Evolutionary conservation across 2,888 invertebrate genomes (phyloP), one percentile per base, ranked within the genome.

Genomic region (Rambutsinella grinnellia): DNA sequence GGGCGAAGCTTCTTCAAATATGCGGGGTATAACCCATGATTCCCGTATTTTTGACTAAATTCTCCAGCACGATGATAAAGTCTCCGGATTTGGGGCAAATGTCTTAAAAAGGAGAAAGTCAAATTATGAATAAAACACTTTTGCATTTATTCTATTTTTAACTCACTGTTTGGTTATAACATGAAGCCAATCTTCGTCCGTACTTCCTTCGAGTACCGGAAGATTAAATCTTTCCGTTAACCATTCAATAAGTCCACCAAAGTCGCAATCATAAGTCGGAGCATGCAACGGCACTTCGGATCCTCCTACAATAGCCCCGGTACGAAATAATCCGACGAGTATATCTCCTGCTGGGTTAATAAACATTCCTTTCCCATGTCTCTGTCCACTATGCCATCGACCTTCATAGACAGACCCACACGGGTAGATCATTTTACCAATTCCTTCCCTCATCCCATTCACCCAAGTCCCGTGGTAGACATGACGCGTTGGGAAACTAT

Each of bases 371-470:
- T 79, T 81, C 1, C 79, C 78, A 44, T 79, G 53, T n/a, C 81
- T 61, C 26, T 79, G 78, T 10, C 83, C 82, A 28, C 79, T 68
- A 28, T 69, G 68, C 83, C 83, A 83, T 19, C 65, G 26, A 3
- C 83, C 82, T 61, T 82, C 79, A 51, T 83, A 83, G 5, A 80
- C 58, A 0, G 80, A 80, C 0, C 81, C 81, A 57, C 80, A 79
- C 0, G 82, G 78, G 28, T 81, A 83, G 46, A 81, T 67, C 78
- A 83, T 78, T 65, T 71, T 76, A 8, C 83, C 83, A 26, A 80
- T 72, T 17, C 83, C 83, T 46, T 83, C 79, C 19, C 81, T 54
- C n/a, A 53, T 46, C 3, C 83, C 83, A 5, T 74, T 27, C 8
- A 63, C 53, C 72, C 76, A 81, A n/a, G 61, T 65, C 2, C 75